Evolutionary conservation across 2,797 vertebrate genomes (phyloP), one percentile per base, ranked within the genome.

Genomic region (Coluber constrictor): DNA sequence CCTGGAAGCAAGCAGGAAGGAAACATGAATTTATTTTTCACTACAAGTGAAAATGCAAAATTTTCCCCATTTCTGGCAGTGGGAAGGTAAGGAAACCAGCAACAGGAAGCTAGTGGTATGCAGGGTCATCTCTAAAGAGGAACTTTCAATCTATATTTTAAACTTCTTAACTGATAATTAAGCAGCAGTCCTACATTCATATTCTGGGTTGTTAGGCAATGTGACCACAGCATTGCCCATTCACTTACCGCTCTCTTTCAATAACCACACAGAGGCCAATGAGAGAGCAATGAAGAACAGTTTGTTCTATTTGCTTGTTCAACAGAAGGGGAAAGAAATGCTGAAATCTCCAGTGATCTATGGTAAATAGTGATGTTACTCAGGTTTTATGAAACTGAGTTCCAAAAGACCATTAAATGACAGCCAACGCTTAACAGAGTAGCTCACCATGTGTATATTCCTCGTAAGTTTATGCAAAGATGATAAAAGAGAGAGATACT

Each of bases 401-500:
- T 74, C 54, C 59, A 70, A 59, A 29, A 60, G 47, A 61, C 20
- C 66, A 89, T 56, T 55, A 91, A 89, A 89, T 89, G 13, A 60
- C 86, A 86, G 57, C 57, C 70, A 91, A 15, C 4, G 7, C 27
- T 29, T n/a, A 37, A 47, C 57, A 32, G 18, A 25, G 37, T 59
- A 43, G n/a, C 25, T 79, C 29, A 9, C 12, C 18, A 43, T 88
- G 90, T 74, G 37, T 23, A 23, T 55, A 25, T 32, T 37, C 93
- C 61, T 89, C 27, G 16, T 56, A 86, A 74, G 51, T 32, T 66
- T 86, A 89, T 93, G 47, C 12, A 11, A 59, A 89, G 70, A 88
- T 86, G 87, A 93, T 89, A 56, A 93, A 93, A 93, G 87, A 16
- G 59, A 61, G 57, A 89, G 23, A 51, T n/a, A 56, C 6, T 54